Conservation (phyloP, 2,888 invertebrate genomes). For the Ophioninae sp. region DNA sequence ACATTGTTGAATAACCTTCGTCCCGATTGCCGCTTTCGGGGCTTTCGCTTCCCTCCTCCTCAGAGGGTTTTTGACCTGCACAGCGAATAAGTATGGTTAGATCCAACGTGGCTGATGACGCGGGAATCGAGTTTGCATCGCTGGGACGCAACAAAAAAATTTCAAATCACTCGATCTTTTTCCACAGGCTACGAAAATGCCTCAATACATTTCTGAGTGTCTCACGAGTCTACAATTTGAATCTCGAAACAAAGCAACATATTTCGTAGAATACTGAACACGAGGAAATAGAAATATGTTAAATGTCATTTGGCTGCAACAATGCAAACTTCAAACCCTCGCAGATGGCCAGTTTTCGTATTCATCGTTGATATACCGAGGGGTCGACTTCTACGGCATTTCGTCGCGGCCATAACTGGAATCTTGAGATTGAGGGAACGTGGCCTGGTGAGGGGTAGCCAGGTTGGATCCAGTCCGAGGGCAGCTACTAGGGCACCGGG, state of each 20-base stretch:
- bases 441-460: slow-evolving; percentile 87
- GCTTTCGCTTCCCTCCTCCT: slow-evolving; percentile 88
- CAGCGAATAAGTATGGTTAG: slow-evolving; percentile 14
- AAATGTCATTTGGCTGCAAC: too few species aligned
- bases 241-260: too few species aligned
- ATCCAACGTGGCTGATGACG: not conserved
- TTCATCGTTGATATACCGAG: slow-evolving; percentile 75
- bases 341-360: not conserved
- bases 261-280: too few species aligned
- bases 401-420: slow-evolving; percentile 83
- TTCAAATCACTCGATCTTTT: too few species aligned
- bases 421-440: slow-evolving; percentile 87
- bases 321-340: too few species aligned
- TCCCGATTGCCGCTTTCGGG: slow-evolving; percentile 90
- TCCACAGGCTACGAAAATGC: too few species aligned
- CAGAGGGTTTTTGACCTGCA: slow-evolving; percentile 83
- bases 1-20: slow-evolving; percentile 93
- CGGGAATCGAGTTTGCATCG: too few species aligned
- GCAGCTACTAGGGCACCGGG: slow-evolving; percentile 81
- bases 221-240: too few species aligned
- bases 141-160: too few species aligned
- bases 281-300: too few species aligned
- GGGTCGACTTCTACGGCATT: slow-evolving; percentile 80
- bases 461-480: slow-evolving; percentile 86
- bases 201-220: too few species aligned